Evolutionary conservation across 2,888 invertebrate species (phyloP), one percentile per base, ranked within the genome.

Genomic region (Achlya flavicornis): DNA sequence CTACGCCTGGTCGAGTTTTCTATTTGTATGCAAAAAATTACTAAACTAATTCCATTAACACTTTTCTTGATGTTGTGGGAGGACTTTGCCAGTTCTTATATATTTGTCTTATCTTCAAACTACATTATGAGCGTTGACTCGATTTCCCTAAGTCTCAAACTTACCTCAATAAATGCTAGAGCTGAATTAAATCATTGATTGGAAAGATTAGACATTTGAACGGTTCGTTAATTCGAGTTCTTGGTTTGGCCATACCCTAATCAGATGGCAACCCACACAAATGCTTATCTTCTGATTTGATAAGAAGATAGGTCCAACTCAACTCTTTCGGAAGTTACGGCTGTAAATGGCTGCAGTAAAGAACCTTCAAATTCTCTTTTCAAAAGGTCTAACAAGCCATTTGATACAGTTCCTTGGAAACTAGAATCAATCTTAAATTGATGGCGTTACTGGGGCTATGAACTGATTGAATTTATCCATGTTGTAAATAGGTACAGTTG

Each of bases 21-120:
- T 53, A 7, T 53, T 53, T 53, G 53, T 53, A 53, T 53, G 53
- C 53, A 53, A 53, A 48, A 53, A 53, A 19, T 10, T 53, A 10
- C 53, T 53, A n/a, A 53, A 53, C 19, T 19, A 53, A 53, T 53
- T 19, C 53, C 19, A 19, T n/a, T 19, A 53, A 19, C 53, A 53
- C 53, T 53, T 53, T 19, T 10, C 19, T 19, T 53, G 10, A 16
- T 8, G 53, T 53, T 53, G 3, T 10, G 10, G 8, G 7, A 4
- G 53, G 53, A 19, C 53, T 53, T 19, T 53, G 8, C 19, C 16
- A 53, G 7, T 3, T 53, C 1, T 53, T 10, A 10, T 35, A 35
- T 35, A n/a, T 4, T 7, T 48, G 19, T 19, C 16, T 53, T 53
- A 19, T 8, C 19, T 53, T 16, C 10, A 38, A 38, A 41, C 41